Evolutionary conservation across 2,888 invertebrate genomes (phyloP), one percentile per base, ranked within the genome.

Genomic region (Agrotis exclamationis): DNA sequence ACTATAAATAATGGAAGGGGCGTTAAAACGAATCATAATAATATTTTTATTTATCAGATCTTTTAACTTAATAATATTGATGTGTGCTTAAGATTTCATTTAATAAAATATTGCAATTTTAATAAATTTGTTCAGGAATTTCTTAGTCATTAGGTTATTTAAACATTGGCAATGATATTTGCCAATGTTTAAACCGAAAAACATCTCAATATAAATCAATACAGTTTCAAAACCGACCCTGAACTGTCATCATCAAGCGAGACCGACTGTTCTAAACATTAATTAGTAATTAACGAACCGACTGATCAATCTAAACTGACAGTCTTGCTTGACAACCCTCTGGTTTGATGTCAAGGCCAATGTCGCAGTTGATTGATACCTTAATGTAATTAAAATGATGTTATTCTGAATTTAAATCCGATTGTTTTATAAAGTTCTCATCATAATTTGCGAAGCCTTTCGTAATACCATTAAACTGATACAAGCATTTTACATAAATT

Each of bases 241-340:
- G 77, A 45, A n/a, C 59, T 79, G 86, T 80, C 85, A 66, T 62
- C 80, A 75, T 82, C 82, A 79, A 74, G 72, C 28, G 44, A 47
- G 28, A 54, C 51, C 83, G 74, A 73, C 76, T 76, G 81, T 69
- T 75, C 67, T 18, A 28, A 54, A 7, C 60, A 72, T 81, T 63
- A 79, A 60, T 75, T 48, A 57, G 57, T 72, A 68, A 79, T 84
- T 76, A 80, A 70, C 74, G 58, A 28, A 65, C 9, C 53, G 56
- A 64, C 69, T 66, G 69, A 82, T 83, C 76, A 83, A 62, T 83
- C 77, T 18, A 16, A 69, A 33, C 70, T 73, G 73, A 79, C 69
- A 24, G 64, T 53, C 20, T 47, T 22, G 68, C 74, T 70, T 78
- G 78, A 74, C 65, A 68, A 48, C 60, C 71, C 74, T 64, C 78